These are phyloP conservation scores for Aix galericulata DNA, from an alignment of 2,113 vertebrate species.

Conservation along the genomic window DNA sequence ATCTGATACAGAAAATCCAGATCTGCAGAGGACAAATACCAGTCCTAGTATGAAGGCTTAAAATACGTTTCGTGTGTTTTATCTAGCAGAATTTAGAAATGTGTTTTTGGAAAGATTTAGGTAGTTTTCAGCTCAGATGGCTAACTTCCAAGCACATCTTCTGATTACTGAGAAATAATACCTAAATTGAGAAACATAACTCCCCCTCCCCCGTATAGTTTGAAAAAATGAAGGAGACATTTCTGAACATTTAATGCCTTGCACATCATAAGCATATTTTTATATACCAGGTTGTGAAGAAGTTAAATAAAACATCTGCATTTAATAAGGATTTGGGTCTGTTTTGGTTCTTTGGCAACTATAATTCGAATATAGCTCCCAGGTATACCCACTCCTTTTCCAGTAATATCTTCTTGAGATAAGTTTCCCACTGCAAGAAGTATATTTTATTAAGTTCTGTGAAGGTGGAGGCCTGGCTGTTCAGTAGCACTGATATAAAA, in stretches of 20 bases:
- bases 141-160: not conserved
- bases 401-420: not conserved
- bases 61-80: not conserved
- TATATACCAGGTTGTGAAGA: not conserved
- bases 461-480: not conserved
- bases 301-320: slow-evolving; percentile 18
- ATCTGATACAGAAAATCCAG: not conserved
- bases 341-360: not conserved
- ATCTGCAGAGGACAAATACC: not conserved
- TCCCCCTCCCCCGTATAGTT: not conserved
- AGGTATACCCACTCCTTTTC: slow-evolving; percentile 4
- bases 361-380: not conserved
- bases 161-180: not conserved
- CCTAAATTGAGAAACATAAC: not conserved
- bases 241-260: not conserved
- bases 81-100: not conserved
- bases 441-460: not conserved
- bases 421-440: not conserved
- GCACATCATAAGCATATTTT: not conserved
- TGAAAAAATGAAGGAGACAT: not conserved
- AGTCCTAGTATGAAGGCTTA: not conserved
- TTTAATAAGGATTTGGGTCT: slow-evolving; percentile 11
- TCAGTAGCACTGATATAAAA: not conserved
- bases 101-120: not conserved
- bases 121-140: not conserved